Percentiles rank a stretch among this genome's conserved stretches.
Evolutionary conservation across 37 sponge, comb jelly and placozoan genomes (phyloP).

Genomic region (Ephydatia muelleri): DNA sequence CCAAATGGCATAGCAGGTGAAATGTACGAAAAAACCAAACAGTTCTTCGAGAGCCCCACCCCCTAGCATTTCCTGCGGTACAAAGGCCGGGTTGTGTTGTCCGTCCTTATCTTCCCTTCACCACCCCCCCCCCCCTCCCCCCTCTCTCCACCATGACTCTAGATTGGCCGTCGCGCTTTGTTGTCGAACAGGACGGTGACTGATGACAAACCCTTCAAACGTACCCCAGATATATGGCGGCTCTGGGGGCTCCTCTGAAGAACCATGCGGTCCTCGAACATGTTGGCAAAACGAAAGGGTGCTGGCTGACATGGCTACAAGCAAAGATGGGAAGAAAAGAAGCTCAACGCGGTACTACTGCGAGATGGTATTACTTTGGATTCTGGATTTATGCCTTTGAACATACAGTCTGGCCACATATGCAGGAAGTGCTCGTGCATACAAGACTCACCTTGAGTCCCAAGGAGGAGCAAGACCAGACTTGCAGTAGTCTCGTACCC

Average conservation of each 20-base stretch:
- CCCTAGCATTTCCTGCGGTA: neutral
- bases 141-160: slow-evolving; percentile 16
- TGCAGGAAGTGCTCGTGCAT: too few relatives aligned
- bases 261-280: slow-evolving; percentile 57
- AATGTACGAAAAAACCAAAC: neutral
- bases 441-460: neutral
- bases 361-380: too few relatives aligned
- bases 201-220: slow-evolving; percentile 5
- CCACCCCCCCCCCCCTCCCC: neutral
- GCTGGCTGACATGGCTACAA: neutral
- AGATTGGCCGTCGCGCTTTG: slow-evolving; percentile 12
- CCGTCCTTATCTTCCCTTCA: neutral
- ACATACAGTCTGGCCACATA: too few relatives aligned
- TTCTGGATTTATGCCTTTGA: too few relatives aligned
- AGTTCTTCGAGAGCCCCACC: neutral
- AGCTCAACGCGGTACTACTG: neutral
- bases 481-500: too few relatives aligned
- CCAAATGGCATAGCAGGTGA: neutral
- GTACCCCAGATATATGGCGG: slow-evolving; percentile 49
- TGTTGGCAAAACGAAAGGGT: slow-evolving; percentile 41
- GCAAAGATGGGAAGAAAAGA: neutral
- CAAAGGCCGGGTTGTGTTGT: too few relatives aligned
- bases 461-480: neutral
- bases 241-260: slow-evolving; percentile 46
- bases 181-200: slow-evolving; percentile 21